phyloP scores from a whole-genome alignment of 2,797 vertebrate species.

The Petrocephalus sullivani region DNA sequence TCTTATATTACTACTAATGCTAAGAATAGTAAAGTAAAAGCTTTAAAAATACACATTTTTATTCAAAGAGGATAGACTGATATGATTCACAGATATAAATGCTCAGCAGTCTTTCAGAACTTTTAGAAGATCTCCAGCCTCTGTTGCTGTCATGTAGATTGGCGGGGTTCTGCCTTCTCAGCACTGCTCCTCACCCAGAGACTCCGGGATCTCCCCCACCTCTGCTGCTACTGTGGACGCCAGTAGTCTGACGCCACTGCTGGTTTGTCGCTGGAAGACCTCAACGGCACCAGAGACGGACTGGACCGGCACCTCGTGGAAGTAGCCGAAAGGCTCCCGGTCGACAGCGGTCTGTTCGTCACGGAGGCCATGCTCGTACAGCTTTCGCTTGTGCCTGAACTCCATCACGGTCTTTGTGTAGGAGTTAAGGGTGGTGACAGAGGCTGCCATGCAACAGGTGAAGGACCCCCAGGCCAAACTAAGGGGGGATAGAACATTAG shows the following conservation, averaged over 20 bases:
- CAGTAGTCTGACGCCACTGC: conserved; percentile 47
- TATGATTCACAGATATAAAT: conserved; percentile 3
- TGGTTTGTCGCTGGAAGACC: conserved; percentile 45
- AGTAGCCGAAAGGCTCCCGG: conserved; percentile 79
- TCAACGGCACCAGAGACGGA: conserved; percentile 59
- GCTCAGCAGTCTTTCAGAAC: background rate
- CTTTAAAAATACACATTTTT: conserved; percentile 1
- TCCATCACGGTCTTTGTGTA: conserved; percentile 96
- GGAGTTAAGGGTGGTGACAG: conserved; percentile 92
- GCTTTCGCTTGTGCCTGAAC: conserved; percentile 89
- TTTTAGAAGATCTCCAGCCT: background rate
- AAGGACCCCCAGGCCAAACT: conserved; percentile 95
- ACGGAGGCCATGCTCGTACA: conserved; percentile 81
- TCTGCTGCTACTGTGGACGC: conserved; percentile 49
- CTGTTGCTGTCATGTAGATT: background rate
- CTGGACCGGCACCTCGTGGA: conserved; percentile 71
- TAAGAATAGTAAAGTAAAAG: background rate
- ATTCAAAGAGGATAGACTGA: background rate
- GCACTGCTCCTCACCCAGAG: conserved; percentile 57
- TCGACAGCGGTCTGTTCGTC: conserved; percentile 74
- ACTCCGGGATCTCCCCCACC: conserved; percentile 51
- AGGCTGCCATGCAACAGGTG: conserved; percentile 93
- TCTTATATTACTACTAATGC: background rate
- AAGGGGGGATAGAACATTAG: conserved; percentile 26
- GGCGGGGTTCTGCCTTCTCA: conserved; percentile 34